Evolutionary conservation across 2,797 vertebrate species (phyloP), one percentile per base, ranked within the genome.

Genomic region (Gambelia wislizenii): DNA sequence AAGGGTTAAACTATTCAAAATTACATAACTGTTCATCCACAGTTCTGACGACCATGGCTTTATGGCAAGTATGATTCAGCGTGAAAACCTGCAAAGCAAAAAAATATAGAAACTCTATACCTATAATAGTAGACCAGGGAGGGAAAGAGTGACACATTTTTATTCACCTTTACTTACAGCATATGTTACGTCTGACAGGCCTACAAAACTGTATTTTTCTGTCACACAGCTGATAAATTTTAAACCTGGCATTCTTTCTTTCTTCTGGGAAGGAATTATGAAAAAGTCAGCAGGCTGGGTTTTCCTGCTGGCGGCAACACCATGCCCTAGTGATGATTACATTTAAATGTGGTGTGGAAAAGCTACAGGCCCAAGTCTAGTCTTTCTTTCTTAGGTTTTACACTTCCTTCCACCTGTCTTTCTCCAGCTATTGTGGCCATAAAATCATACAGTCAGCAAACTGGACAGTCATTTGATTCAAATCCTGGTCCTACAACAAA

Each of bases 161-260:
- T 84, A 88, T 69, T 88, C 76, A 56, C 56, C 42, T 80, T 92
- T 22, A 30, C 22, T 84, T 72, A 27, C 6, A 47, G 39, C 84
- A 1, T 6, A 33, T 6, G 6, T 7, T 82, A 74, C 1, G 87
- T 89, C 90, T 54, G 83, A 82, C 90, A 93, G 33, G n/a, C 16
- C 75, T 9, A 84, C 44, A 87, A 61, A 70, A n/a, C 20, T 81
- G 0, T 83, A 78, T 39, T 76, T 44, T 74, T 74, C 42, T 49
- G 44, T 25, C 74, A 25, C n/a, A 18, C 0, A 0, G 0, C 4
- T 85, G 36, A 77, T 39, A 67, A 6, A 20, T 87, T 64, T 84
- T 70, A 47, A 79, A 89, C 64, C 6, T 56, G 39, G 44, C 42
- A 79, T 59, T 90, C 22, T 61, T 84, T 56, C 22, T 14, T 36